Base-by-base conservation (phyloP, 2,888 invertebrate species). In the Chrysolina haemoptera region DNA sequence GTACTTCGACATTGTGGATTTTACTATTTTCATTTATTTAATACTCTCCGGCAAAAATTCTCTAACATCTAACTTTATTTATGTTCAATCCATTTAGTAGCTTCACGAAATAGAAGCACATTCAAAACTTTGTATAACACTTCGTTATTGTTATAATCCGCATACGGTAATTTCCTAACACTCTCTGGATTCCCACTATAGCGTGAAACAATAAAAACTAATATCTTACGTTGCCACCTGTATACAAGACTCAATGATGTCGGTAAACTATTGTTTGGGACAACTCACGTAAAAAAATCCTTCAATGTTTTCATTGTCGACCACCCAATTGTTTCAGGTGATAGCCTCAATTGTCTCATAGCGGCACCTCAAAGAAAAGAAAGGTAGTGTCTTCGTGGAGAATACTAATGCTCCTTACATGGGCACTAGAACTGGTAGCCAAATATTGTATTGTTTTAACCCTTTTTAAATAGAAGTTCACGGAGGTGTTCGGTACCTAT, bases 271-370 rank as follows among this genome's bases (percentile, higher is more conserved):
- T 50, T 63, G 62, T 35, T 50, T 50, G 41, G 22, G 53, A 12
- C 59, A 12, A 14, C 14, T 41, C 62, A 59, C 62, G 18, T 16
- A 41, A 22, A 18, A n/a, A 65, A 55, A 16, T 64, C 20, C 48
- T 35, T 66, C 27, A 27, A 53, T 50, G 46, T 66, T 50, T 53
- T 18, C 50, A 41, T 65, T 43, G 65, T 67, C 70, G 77, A 71
- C 76, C 78, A 76, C 76, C 74, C 78, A 76, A 76, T 71, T 66
- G 69, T 75, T 68, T 77, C 74, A 76, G 74, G 74, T 78, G 76
- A 66, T 69, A 71, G 41, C 63, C 70, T 78, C 78, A 68, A 76
- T 78, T 78, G 78, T 78, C 70, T 71, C 48, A 35, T 18, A 53
- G 12, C 66, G 66, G 14, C 35, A 59, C 59, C 22, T 12, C 11